phyloP scores from a whole-genome alignment of 2,113 vertebrate genomes.

The Xenopus laevis region DNA sequence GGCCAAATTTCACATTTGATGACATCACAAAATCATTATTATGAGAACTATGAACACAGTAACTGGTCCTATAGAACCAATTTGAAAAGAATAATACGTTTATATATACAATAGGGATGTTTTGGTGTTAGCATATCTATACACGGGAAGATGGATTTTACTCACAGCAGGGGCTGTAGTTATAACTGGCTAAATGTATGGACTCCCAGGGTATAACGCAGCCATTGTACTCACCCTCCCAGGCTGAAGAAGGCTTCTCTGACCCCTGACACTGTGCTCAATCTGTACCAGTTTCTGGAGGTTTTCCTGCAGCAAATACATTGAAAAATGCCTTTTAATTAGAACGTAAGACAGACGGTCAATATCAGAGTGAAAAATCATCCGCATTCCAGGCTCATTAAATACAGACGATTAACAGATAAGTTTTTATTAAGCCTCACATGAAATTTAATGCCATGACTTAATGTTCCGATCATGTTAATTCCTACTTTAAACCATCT shows the following conservation, averaged over 20 bases:
- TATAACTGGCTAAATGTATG: not conserved
- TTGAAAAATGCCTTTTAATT: conserved; percentile 23
- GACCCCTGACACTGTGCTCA: conserved; percentile 86
- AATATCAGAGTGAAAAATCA: not conserved
- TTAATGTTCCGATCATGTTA: no score
- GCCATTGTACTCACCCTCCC: conserved; percentile 81
- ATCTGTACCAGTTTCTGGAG: conserved; percentile 92
- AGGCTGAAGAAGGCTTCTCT: conserved; percentile 81
- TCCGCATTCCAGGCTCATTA: conserved; percentile 14
- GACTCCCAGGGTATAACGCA: not conserved
- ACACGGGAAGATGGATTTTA: no score
- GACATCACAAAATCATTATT: no score
- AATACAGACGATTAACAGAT: not conserved
- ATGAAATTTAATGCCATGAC: no score
- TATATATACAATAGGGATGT: no score
- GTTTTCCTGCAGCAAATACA: conserved; percentile 77
- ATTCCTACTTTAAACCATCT: no score
- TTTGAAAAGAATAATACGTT: no score
- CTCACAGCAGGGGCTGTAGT: not conserved
- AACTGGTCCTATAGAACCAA: no score
- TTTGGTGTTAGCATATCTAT: no score
- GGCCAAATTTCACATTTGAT: no score
- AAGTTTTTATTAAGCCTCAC: no score
- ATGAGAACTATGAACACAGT: no score
- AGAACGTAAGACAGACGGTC: not conserved